Evolutionary conservation across 2,797 vertebrate species (phyloP).

Genomic region (Danio kyathit): DNA sequence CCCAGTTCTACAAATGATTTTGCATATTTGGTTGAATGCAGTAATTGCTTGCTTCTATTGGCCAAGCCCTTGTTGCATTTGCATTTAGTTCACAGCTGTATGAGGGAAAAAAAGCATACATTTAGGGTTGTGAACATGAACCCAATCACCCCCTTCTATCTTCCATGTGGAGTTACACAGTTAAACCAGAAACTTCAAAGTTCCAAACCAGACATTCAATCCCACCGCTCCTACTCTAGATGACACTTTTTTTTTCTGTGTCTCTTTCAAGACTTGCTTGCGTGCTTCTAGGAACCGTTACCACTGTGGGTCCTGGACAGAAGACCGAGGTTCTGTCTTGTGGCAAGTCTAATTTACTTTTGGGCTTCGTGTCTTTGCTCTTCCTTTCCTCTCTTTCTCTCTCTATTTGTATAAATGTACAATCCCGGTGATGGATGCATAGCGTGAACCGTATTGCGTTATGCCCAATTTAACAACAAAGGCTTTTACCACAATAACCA

Average conservation of each 20-base stretch:
- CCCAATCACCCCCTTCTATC: conserved; percentile 64
- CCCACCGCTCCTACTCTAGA: conserved; percentile 62
- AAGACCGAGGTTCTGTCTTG: conserved; percentile 57
- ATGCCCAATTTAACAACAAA: conserved; percentile 53
- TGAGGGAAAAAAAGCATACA: conserved; percentile 53
- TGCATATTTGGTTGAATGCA: conserved; percentile 51
- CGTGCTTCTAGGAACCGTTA: conserved; percentile 56
- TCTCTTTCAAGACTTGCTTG: conserved; percentile 61
- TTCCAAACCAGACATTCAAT: conserved; percentile 70
- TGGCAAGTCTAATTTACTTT: conserved; percentile 68
- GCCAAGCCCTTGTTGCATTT: conserved; percentile 70
- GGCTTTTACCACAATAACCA: conserved; percentile 43
- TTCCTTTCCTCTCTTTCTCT: conserved; percentile 53
- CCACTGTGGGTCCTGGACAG: conserved; percentile 62
- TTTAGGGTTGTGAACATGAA: conserved; percentile 66
- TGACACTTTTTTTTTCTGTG: background rate
- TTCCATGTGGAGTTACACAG: conserved; percentile 60
- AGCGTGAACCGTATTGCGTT: conserved; percentile 63
- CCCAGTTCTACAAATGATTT: background rate
- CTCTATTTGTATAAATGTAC: conserved; percentile 59
- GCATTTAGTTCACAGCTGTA: conserved; percentile 63
- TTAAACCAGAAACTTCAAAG: conserved; percentile 70
- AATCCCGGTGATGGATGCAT: conserved; percentile 55
- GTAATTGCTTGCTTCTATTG: conserved; percentile 68
- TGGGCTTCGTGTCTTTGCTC: conserved; percentile 69